These are phyloP conservation scores for Sorex araneus DNA, from an alignment of 2,113 vertebrate species.

Conservation along the genomic window DNA sequence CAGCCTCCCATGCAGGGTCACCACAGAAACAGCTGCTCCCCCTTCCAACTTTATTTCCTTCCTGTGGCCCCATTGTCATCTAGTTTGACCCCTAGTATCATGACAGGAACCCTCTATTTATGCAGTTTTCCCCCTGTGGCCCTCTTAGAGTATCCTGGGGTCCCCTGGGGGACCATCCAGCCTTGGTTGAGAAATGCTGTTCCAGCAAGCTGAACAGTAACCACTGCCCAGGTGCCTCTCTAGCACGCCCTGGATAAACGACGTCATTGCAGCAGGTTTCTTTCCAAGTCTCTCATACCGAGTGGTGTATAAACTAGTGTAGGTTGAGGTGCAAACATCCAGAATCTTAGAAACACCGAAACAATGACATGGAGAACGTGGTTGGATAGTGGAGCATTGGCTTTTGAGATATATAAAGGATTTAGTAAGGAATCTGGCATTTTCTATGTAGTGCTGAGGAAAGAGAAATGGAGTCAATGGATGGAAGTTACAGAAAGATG, in stretches of 20 bases:
- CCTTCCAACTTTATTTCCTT: no score
- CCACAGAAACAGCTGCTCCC: no score
- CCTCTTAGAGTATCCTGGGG: no score
- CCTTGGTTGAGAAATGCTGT: no score
- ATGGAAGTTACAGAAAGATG: background rate
- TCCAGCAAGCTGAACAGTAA: background rate
- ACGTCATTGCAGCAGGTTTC: background rate
- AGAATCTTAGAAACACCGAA: background rate
- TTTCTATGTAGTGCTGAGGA: background rate
- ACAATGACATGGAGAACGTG: background rate
- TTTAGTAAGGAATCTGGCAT: background rate
- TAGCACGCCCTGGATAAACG: background rate
- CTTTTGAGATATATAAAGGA: background rate
- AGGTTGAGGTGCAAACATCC: background rate
- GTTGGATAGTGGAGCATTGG: background rate
- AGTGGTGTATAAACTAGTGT: background rate
- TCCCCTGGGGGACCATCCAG: no score
- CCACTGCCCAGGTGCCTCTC: background rate
- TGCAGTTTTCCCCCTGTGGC: no score
- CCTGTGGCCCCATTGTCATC: no score
- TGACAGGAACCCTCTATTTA: no score
- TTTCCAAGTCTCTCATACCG: background rate
- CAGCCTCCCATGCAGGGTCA: background rate
- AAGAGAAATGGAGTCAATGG: background rate
- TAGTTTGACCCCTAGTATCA: no score